Base-by-base conservation (phyloP, 2,113 vertebrate genomes). In the Phaethornis superciliosus region DNA sequence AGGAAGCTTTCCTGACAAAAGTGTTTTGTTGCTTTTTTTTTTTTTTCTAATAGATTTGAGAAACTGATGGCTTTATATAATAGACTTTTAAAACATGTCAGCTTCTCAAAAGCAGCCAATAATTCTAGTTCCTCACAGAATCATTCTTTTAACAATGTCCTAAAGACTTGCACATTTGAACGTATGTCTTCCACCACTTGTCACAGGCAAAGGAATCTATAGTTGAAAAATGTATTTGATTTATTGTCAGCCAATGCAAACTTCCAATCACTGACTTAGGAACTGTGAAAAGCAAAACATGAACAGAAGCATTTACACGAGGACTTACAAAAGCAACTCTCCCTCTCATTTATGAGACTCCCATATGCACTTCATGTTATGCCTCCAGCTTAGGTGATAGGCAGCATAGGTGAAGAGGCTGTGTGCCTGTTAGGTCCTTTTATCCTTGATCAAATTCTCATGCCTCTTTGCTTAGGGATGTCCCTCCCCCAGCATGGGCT, bases 371-470 rank as follows among this genome's bases (percentile, higher is more conserved):
- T 74, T 27, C 55, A 86, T 30, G 17, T 21, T 74, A 10, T 6
- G 1, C 4, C 47, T 81, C 42, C 35, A 68, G 12, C 7, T 67
- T 63, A 35, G 12, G 24, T 54, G 17, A 21, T 8, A 51, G 30
- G n/a, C 19, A 42, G 18, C 4, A 18, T 1, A 68, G 42, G 7
- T 7, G 67, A 27, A 15, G 26, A 67, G 17, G 26, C 6, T 46
- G 5, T 35, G 4, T 78, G 5, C 18, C 23, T 16, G 32, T 44
- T 69, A 10, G 4, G 1, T 40, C 7, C 17, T 76, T 52, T 55
- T 44, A 55, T 5, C 4, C 8, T 69, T 0, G 1, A 23, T 9
- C 14, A 59, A 10, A 4, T 4, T 44, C 8, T 60, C 12, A 40
- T 15, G 21, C 10, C 11, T 5, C 7, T 65, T 70, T 56, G 26